Base-by-base conservation (phyloP, 1,140 invertebrate species). In the Drosophila eugracilis region DNA sequence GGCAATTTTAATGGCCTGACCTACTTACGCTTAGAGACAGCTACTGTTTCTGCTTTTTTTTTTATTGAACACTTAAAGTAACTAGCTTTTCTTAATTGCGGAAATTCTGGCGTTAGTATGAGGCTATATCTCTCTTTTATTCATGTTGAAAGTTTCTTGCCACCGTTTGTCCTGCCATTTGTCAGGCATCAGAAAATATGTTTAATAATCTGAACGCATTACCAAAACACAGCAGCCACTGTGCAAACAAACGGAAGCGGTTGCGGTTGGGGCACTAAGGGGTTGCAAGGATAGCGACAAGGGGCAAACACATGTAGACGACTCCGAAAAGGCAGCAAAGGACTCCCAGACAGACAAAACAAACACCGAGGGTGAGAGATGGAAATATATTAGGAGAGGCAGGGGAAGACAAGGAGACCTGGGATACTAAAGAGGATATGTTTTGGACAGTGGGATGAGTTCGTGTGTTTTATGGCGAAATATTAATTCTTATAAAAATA, bases 181-280 rank as follows among this genome's bases (percentile, higher is more conserved):
- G 71, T 66, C 71, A 75, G 71, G 71, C 71, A 66, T 55, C 71
- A 75, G 45, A 77, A 78, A 81, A 86, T 86, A 78, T 88, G 81
- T 88, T 86, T 86, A 86, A 88, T 88, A 88, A 86, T 77, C 81
- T 81, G 65, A 86, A 88, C 83, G 77, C 83, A 81, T 86, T 86
- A 78, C 58, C 49, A 50, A 75, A 55, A 79, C 44, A 79, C 44
- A 66, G 74, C 67, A 70, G 60, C 57, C 78, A 65, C 77, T 77
- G 42, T 55, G 76, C 58, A 79, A 37, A 78, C 70, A 74, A 53
- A 53, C 65, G 32, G 44, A 52, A 32, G 24, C 21, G 50, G 5
- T 32, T 52, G 24, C 17, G 55, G 60, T 47, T n/a, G 50, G 41
- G 44, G 22, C 15, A 41, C 28, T 4, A 42, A 10, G 42, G 54